These are phyloP conservation scores for Amblyopsis hoosieri DNA, from an alignment of 2,797 vertebrate species.

Conservation along the genomic window DNA sequence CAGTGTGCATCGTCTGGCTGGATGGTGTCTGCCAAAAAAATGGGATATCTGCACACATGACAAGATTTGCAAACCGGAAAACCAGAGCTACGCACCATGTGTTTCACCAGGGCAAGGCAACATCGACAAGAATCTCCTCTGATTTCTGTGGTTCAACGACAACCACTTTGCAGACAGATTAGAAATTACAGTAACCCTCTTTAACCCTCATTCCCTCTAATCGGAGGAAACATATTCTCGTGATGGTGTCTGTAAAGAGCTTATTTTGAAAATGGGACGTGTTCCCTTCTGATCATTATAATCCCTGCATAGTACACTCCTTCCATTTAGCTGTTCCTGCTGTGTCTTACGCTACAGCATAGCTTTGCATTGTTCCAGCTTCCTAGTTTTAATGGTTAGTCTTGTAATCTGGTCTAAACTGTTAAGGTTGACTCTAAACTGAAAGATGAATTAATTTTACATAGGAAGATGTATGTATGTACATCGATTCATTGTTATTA, in stretches of 20 bases:
- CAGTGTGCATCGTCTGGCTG: constrained; percentile 37
- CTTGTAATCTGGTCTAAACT: no score
- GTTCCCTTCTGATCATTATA: constrained; percentile 39
- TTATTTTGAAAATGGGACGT: constrained; percentile 26
- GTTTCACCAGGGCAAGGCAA: neutral
- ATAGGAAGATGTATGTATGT: no score
- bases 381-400: no score
- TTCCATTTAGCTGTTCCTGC: constrained; percentile 28
- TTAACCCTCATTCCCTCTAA: constrained; percentile 11
- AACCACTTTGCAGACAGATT: constrained; percentile 35
- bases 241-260: constrained; percentile 35
- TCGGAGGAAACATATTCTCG: neutral
- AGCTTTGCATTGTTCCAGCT: no score
- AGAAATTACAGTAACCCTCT: constrained; percentile 17
- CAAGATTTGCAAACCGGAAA: constrained; percentile 32
- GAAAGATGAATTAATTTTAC: no score
- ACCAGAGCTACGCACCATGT: neutral
- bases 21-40: constrained; percentile 43
- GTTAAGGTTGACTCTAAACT: no score
- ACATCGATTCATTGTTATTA: no score
- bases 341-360: no score
- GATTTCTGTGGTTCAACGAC: constrained; percentile 30
- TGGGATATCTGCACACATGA: no score
- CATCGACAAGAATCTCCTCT: neutral
- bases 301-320: constrained; percentile 40